A percentile compares a stretch with the other conserved stretches of the same genome.
These are phyloP conservation scores for Melanaphis sacchari DNA, from an alignment of 1,140 invertebrate species.

Conservation along the genomic window DNA sequence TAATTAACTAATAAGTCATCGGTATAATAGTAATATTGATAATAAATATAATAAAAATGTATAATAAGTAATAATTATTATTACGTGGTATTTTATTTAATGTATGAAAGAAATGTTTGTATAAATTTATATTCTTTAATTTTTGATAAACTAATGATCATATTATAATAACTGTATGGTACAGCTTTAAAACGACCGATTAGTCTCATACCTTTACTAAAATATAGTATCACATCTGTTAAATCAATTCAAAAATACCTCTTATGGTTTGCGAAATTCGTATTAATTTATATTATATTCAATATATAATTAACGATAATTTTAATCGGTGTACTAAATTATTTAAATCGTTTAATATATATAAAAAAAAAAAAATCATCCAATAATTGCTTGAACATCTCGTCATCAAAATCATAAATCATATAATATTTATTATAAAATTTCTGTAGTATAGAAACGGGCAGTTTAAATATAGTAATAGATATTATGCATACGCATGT, in stretches of 20 bases:
- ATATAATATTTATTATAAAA: neutral
- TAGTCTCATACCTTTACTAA: neutral
- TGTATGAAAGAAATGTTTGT: neutral
- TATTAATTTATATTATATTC: neutral
- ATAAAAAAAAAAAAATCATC: neutral
- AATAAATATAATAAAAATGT: too few species aligned
- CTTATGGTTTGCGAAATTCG: neutral
- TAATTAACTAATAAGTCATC: neutral
- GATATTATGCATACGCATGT: too few species aligned
- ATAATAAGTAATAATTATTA: neutral
- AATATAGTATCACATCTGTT: neutral
- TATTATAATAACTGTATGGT: neutral
- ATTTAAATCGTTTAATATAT: neutral
- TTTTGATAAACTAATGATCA: neutral
- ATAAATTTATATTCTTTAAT: neutral
- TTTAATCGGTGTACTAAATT: neutral
- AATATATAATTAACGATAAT: neutral
- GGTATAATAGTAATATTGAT: neutral
- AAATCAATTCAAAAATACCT: neutral
- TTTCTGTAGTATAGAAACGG: neutral
- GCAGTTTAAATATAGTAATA: neutral
- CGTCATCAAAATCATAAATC: neutral
- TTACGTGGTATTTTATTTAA: neutral
- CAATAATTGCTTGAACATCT: neutral
- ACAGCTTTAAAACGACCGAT: neutral